Evolutionary conservation across 1,140 invertebrate genomes (phyloP), one percentile per base, ranked within the genome.

Genomic region (Ectropis grisescens): DNA sequence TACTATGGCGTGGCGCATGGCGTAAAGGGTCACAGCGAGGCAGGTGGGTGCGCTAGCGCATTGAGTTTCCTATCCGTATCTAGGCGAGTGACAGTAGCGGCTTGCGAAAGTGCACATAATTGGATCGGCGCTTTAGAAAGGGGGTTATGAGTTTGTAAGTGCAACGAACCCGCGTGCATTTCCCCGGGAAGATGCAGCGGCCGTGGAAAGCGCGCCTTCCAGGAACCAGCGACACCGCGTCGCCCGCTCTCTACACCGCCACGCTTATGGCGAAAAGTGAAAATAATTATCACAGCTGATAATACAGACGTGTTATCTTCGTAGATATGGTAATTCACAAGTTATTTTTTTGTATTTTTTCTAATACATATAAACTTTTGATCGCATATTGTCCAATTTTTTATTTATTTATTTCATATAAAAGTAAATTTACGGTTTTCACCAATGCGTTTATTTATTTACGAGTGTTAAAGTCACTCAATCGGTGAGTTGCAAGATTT

Each of bases 21-120:
- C 34, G 32, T 38, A 22, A 26, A 39, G 45, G 41, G 51, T 50
- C 44, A 53, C 35, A 50, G 41, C 38, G n/a, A n/a, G 51, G 47
- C 66, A 61, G 65, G 62, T 70, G 60, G 62, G 53, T 55, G 53
- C 37, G 58, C 60, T 41, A 58, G 69, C 65, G 60, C 61, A 68
- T 62, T 60, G 62, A 64, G 69, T 76, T 74, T 70, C 69, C 71
- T 76, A 79, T 76, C 57, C 55, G 71, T 76, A 80, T 76, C 75
- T 76, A 80, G 75, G 75, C 75, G 62, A 75, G 69, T 68, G 71
- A 79, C 74, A 76, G 75, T 72, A 74, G 70, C 67, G 49, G 60
- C 68, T 78, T 72, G 71, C 75, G 75, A 80, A 80, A 80, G 75
- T 80, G 71, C 75, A 76, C 69, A 76, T 80, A 80, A 80, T 80